Evolutionary conservation across 2,797 vertebrate species (phyloP).

Genomic region (Anniella stebbinsi): DNA sequence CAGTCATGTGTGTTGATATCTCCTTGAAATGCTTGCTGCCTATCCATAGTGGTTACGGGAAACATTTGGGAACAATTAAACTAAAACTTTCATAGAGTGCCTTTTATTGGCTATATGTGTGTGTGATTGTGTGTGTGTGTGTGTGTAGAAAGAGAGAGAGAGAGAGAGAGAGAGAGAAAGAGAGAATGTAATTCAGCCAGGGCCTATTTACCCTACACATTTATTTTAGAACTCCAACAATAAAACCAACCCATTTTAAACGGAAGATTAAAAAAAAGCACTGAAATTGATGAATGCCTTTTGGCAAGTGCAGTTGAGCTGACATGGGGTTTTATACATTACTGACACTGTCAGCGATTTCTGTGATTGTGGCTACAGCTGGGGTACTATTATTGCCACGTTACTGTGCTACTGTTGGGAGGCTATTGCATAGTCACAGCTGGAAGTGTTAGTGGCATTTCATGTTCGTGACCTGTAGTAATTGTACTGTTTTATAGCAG

Average conservation of each 20-base stretch:
- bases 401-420: conserved; percentile 74
- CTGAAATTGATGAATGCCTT: conserved; percentile 75
- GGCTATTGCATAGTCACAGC: conserved; percentile 78
- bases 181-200: conserved; percentile 68
- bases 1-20: accelerated
- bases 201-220: conserved; percentile 69
- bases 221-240: conserved; percentile 71
- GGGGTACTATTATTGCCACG: conserved; percentile 78
- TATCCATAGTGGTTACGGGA: conserved; percentile 4
- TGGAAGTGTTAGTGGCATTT: conserved; percentile 79
- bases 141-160: neutral
- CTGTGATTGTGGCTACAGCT: conserved; percentile 79
- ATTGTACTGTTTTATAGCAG: conserved; percentile 76
- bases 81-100: conserved; percentile 53
- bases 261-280: conserved; percentile 67
- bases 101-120: conserved; percentile 30
- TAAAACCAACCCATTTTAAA: conserved; percentile 69
- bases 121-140: neutral
- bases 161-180: neutral
- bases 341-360: conserved; percentile 76
- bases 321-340: conserved; percentile 73
- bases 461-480: conserved; percentile 78
- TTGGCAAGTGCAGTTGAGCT: conserved; percentile 73
- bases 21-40: conserved; percentile 17
- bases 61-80: conserved; percentile 55